phyloP scores from a whole-genome alignment of 2,888 invertebrate genomes.

The Agelastica alni region DNA sequence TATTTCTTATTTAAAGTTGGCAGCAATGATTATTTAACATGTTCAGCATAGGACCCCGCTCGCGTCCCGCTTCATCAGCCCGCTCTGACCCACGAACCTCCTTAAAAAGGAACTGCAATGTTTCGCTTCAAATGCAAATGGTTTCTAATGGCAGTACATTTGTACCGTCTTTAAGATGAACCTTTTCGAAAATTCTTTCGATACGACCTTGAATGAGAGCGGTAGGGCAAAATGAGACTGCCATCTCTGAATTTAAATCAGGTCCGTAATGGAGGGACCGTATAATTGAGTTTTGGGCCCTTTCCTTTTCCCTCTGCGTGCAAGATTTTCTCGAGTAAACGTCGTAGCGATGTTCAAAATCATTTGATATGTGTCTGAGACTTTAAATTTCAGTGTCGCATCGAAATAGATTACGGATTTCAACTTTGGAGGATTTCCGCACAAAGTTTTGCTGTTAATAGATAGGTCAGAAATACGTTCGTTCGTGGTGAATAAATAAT shows the following conservation, averaged over 20 bases:
- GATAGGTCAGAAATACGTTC: background rate
- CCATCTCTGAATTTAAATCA: conserved; percentile 49
- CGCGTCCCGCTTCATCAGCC: no score
- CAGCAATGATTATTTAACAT: no score
- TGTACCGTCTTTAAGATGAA: no score
- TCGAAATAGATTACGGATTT: background rate
- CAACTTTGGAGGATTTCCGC: conserved; percentile 5
- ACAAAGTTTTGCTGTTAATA: conserved; percentile 6
- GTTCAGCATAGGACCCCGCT: no score
- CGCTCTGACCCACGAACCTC: no score
- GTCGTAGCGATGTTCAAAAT: conserved; percentile 31
- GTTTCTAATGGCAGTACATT: no score
- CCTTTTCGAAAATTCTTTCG: background rate
- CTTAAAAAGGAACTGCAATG: no score
- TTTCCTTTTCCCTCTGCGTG: conserved; percentile 23
- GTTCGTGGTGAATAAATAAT: background rate
- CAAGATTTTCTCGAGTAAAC: conserved; percentile 30
- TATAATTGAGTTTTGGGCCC: conserved; percentile 49
- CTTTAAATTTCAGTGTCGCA: conserved; percentile 10
- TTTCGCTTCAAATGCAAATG: no score
- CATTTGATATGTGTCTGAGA: conserved; percentile 32
- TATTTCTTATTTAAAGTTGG: background rate
- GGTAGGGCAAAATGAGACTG: conserved; percentile 29
- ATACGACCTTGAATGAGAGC: conserved; percentile 14
- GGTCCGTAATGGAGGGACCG: conserved; percentile 46